Percentiles rank a stretch among this genome's conserved stretches.
Conservation (phyloP, 2,113 vertebrate genomes). For the Varanus salvator region DNA sequence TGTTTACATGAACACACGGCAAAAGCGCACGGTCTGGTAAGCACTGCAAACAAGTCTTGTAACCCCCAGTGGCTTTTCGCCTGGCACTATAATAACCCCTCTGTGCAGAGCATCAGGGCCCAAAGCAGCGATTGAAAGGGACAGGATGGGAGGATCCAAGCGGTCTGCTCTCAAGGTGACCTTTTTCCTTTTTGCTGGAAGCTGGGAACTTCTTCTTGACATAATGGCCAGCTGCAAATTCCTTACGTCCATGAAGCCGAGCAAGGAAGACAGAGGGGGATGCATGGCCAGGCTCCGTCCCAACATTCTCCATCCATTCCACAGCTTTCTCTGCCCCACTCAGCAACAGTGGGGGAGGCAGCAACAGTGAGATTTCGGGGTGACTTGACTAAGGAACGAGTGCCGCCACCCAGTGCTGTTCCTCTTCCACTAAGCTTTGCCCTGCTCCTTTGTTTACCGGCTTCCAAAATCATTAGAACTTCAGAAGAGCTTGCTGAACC, state of each 20-base stretch:
- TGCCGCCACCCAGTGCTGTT: not conserved
- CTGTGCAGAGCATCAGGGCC: not conserved
- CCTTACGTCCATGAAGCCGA: not conserved
- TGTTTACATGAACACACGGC: constrained; percentile 9
- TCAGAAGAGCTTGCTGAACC: too few relatives aligned
- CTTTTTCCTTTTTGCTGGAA: not conserved
- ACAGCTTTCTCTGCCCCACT: not conserved
- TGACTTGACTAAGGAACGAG: not conserved
- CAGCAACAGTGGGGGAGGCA: too few relatives aligned
- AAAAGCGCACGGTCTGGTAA: not conserved
- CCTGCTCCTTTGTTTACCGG: not conserved
- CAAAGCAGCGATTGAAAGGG: not conserved
- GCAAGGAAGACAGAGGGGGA: not conserved
- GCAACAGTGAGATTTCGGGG: not conserved
- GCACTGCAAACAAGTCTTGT: not conserved
- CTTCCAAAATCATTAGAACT: too few relatives aligned
- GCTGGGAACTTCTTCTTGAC: not conserved
- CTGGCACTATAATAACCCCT: not conserved
- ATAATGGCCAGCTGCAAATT: not conserved
- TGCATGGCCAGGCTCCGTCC: too few relatives aligned
- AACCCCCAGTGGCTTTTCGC: not conserved
- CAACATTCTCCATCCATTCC: too few relatives aligned
- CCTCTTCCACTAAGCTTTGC: not conserved
- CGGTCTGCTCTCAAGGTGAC: not conserved
- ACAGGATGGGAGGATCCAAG: not conserved